Percentiles rank a stretch among this genome's conserved stretches.
Conservation (phyloP, 1,140 invertebrate species). For the Mya arenaria region DNA sequence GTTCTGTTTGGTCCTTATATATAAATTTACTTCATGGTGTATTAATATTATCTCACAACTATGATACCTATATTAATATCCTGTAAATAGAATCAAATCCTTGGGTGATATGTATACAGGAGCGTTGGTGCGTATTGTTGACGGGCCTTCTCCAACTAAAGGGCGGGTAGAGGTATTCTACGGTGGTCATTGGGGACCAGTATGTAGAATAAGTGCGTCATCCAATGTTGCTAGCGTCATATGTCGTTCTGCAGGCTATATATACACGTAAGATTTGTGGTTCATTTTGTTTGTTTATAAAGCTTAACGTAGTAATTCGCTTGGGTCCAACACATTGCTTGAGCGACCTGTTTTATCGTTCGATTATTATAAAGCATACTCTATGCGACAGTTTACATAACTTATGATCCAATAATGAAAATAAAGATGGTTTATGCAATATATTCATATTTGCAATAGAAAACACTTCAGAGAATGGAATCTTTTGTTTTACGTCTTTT, state of each 20-base stretch:
- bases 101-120: too few species aligned
- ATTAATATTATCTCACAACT: too few species aligned
- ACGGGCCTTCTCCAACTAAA: background rate
- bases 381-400: background rate
- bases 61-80: too few species aligned
- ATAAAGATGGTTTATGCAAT: background rate
- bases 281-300: background rate
- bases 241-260: background rate
- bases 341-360: background rate
- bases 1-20: too few species aligned
- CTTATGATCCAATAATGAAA: background rate
- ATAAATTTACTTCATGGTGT: too few species aligned
- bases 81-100: too few species aligned
- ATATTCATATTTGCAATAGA: background rate
- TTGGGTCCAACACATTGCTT: background rate
- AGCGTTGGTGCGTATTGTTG: background rate
- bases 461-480: background rate
- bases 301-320: background rate
- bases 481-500: background rate
- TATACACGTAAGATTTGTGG: background rate
- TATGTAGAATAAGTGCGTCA: background rate
- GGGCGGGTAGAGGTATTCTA: slow-evolving; percentile 6
- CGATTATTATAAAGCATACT: background rate
- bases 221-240: background rate
- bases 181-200: background rate